Base-by-base conservation (phyloP, 2,888 invertebrate species). In the Hedychridium roseum region DNA sequence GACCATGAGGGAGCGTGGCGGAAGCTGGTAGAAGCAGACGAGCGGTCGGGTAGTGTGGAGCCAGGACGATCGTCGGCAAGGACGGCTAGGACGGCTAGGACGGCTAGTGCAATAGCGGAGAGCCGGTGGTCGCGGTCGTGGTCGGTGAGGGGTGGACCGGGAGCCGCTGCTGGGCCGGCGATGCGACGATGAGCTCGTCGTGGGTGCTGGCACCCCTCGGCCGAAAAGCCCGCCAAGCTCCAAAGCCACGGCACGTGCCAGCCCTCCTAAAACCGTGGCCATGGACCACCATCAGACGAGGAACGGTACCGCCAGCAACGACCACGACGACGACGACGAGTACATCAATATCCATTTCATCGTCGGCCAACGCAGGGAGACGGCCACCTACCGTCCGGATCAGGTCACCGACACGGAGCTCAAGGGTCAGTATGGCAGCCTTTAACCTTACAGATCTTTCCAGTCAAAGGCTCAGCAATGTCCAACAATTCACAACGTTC, bases 181-280 rank as follows among this genome's bases (percentile, higher is more conserved):
- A 76, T 78, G 75, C 77, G 73, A 77, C 74, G 76, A 78, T 78
- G 78, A 78, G 74, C 73, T 72, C 74, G 66, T 61, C 67, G 65
- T 71, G 63, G 65, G 67, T 65, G 63, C 66, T 61, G 53, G 67
- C 65, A 66, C 63, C 68, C 73, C 68, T 71, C 72, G 17, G 34
- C 12, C 27, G 15, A 2, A 2, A 14, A 15, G 38, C 2, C 12
- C 14, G 15, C 16, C 20, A 16, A 7, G 11, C 28, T 7, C 6
- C 28, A n/a, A 28, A 7, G 28, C 28, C 3, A 9, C 28, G 28
- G 5, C 3, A 28, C 28, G 28, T n/a, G 3, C 5, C 16, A 6
- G 34, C 16, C 16, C 3, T n/a, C n/a, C 12, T 14, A 11, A 12
- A 11, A 36, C 1, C 17, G 56, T 63, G 73, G 73, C 75, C 76